Base-by-base conservation (phyloP, 2,888 invertebrate species). In the Allophyes oxyacanthae region DNA sequence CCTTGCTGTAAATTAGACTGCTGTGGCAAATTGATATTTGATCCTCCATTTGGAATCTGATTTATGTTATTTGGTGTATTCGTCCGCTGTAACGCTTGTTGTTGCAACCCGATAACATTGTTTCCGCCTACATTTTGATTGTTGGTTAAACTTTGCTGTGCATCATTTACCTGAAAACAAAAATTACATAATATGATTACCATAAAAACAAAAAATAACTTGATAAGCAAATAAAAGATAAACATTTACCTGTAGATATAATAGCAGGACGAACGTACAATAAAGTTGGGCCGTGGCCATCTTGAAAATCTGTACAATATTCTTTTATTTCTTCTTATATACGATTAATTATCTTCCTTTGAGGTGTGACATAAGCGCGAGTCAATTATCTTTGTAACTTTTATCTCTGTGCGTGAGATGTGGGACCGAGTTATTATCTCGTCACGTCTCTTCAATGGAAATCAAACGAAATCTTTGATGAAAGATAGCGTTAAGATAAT, bases 281-380 rank as follows among this genome's bases (percentile, higher is more conserved):
- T 75, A 67, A 69, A 83, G 66, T 76, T 77, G 83, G 69, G 81
- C 79, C 61, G 62, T 61, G 62, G 81, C 82, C 91, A 91, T 92
- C 73, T 78, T 81, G 75, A 78, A 83, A 84, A 87, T 75, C 76
- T 83, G 77, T 75, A 70, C 71, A 79, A 76, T 81, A 73, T 42
- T 72, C 57, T 74, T 68, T 61, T 61, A 68, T 69, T 59, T 65
- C 60, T 75, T 78, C 75, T 84, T 86, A 84, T 85, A 86, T 84
- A 83, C 73, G 77, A 82, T 76, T 78, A 78, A 78, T 85, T 86
- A 85, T 84, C 84, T 78, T 58, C 42, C 65, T 62, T 36, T 42
- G 26, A 73, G 69, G 80, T 81, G 72, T 83, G 77, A 69, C 75
- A 73, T 64, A 82, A 81, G 81, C 65, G 60, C 41, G 59, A 60